phyloP scores from a whole-genome alignment of 2,797 vertebrate species.

The Pyrocephalus nanus region DNA sequence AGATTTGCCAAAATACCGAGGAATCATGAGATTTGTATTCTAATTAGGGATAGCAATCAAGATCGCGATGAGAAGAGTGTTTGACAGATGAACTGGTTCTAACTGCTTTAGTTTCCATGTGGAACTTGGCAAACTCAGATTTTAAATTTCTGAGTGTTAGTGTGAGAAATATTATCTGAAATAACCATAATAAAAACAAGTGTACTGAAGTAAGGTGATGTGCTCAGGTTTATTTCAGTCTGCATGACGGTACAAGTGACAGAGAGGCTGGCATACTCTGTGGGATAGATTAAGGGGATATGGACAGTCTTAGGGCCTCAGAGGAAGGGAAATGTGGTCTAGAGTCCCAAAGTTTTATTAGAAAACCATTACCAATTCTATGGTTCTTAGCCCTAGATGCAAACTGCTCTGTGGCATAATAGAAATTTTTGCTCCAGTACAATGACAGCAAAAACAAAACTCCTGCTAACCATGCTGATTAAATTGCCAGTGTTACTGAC shows the following conservation, averaged over 20 bases:
- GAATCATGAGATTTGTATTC: not conserved
- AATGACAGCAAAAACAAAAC: not conserved
- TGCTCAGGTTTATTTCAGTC: not conserved
- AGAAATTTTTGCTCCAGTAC: not conserved
- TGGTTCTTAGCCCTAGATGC: not conserved
- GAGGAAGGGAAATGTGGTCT: not conserved
- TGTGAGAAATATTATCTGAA: not conserved
- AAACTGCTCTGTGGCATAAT: not conserved
- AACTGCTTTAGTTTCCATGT: not conserved
- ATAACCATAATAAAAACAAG: not conserved
- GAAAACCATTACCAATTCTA: not conserved
- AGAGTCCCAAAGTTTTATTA: not conserved
- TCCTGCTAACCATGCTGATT: not conserved
- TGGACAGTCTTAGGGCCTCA: not conserved
- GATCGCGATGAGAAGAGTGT: not conserved
- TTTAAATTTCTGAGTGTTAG: not conserved
- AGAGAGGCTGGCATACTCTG: not conserved
- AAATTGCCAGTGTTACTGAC: not conserved
- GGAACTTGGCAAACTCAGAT: not conserved
- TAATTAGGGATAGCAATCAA: not conserved
- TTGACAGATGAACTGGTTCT: not conserved
- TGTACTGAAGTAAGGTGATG: not conserved
- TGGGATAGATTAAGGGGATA: not conserved
- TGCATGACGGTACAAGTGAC: not conserved
- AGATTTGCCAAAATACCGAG: not conserved